Base-by-base conservation (phyloP, 1,140 invertebrate genomes). In the Lepidurus arcticus region DNA sequence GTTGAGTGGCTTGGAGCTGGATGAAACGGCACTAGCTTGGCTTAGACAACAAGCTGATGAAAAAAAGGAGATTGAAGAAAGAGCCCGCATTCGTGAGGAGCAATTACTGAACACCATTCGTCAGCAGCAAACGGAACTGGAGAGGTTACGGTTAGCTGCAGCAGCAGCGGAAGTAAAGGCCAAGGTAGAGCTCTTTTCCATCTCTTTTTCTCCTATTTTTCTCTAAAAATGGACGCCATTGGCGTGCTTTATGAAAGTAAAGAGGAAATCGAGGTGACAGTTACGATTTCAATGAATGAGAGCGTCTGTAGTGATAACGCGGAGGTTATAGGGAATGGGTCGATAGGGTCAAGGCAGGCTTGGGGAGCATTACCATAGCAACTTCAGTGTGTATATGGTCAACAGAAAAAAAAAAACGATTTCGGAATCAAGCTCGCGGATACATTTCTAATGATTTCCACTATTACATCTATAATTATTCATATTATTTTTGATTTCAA, bases 91-190 rank as follows among this genome's bases (percentile, higher is more conserved):
- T 26, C 79, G 83, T 74, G 81, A 85, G 78, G 78, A 80, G 34
- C 84, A 84, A 43, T 79, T 84, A 43, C 80, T 82, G 45, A 78
- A 75, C 11, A 80, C 78, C 53, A 80, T 83, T 47, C 44, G 81
- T 53, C 74, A 78, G 75, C 80, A 81, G 73, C 80, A 81, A 79
- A 45, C 73, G n/a, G 81, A 83, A 44, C 76, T 82, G 11, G 74
- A 82, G n/a, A 73, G 79, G 24, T 81, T 84, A 42, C 79, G 80
- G 75, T 75, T 76, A 65, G 80, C 78, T 42, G 78, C 78, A 10
- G 8, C 45, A 8, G 42, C 47, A 34, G 80, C 78, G 6, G 47
- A 77, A 78, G 44, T 74, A 10, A 76, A 80, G 45, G 75, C 45
- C 21, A 78, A 80, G 42, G 79, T 80, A 78, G 45, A 34, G n/a